Evolutionary conservation across 2,888 invertebrate species (phyloP).

Genomic region (Parelbella ahira): DNA sequence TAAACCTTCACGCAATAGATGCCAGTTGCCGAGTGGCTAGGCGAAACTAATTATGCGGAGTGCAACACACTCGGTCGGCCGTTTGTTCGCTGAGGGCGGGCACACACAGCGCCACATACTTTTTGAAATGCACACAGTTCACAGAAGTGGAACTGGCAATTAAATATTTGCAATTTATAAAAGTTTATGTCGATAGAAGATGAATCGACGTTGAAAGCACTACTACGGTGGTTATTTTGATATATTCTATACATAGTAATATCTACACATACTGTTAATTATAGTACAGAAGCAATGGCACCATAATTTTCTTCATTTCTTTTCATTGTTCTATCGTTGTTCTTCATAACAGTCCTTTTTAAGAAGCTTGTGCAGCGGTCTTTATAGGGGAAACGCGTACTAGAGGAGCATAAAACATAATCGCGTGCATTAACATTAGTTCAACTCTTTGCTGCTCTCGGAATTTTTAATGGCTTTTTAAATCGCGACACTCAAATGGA

Average conservation of each 20-base stretch:
- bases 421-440: constrained; percentile 21
- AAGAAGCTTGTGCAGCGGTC: constrained; percentile 7
- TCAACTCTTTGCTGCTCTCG: constrained; percentile 15
- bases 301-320: background rate
- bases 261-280: too few species aligned
- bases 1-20: constrained; percentile 61
- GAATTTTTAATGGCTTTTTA: constrained; percentile 20
- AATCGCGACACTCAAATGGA: constrained; percentile 14
- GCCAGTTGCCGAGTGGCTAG: constrained; percentile 46
- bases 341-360: too few species aligned
- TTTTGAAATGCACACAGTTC: constrained; percentile 4
- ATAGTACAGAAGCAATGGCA: too few species aligned
- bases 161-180: too few species aligned
- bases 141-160: too few species aligned
- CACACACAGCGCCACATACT: constrained; percentile 2
- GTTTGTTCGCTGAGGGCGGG: constrained; percentile 9
- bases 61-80: constrained; percentile 28
- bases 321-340: too few species aligned
- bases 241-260: too few species aligned
- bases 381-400: constrained; percentile 7
- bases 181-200: too few species aligned
- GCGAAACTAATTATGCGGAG: constrained; percentile 59
- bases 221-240: too few species aligned
- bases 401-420: constrained; percentile 16
- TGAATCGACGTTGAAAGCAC: too few species aligned